Percentiles rank a stretch among this genome's conserved stretches.
Conservation (phyloP, 2,888 invertebrate species). For the Idaea biselata region DNA sequence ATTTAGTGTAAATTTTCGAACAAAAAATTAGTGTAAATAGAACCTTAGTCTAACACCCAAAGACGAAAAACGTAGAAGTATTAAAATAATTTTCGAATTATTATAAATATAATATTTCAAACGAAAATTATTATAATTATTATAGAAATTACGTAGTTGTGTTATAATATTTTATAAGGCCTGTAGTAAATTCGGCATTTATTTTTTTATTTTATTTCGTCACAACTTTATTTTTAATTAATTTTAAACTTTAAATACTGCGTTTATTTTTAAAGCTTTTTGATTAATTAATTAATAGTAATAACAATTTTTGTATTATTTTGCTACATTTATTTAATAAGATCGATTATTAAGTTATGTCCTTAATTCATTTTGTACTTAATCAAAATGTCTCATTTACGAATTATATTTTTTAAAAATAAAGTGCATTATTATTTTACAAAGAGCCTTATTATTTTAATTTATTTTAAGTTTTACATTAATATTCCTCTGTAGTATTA, state of each 20-base stretch:
- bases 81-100: slow-evolving; percentile 4
- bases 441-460: slow-evolving; percentile 2
- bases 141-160: slow-evolving; percentile 34
- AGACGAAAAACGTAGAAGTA: slow-evolving; percentile 40
- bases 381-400: neutral
- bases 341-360: neutral
- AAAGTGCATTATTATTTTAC: neutral
- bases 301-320: slow-evolving; percentile 14
- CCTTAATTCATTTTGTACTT: neutral
- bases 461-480: neutral
- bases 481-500: no score
- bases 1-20: slow-evolving; percentile 40
- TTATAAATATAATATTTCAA: slow-evolving; percentile 22
- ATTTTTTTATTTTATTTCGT: slow-evolving; percentile 35
- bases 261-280: slow-evolving; percentile 5
- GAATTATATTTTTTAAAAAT: neutral
- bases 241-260: slow-evolving; percentile 13
- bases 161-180: slow-evolving; percentile 39
- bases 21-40: slow-evolving; percentile 21
- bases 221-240: slow-evolving; percentile 30
- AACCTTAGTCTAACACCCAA: slow-evolving; percentile 38
- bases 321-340: slow-evolving; percentile 6
- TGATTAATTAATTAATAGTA: slow-evolving; percentile 6
- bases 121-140: slow-evolving; percentile 28
- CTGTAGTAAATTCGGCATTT: slow-evolving; percentile 60